These are phyloP conservation scores for Parazoanthus atlanticus DNA, from an alignment of 92 coral and sea anemone species.

Conservation along the genomic window DNA sequence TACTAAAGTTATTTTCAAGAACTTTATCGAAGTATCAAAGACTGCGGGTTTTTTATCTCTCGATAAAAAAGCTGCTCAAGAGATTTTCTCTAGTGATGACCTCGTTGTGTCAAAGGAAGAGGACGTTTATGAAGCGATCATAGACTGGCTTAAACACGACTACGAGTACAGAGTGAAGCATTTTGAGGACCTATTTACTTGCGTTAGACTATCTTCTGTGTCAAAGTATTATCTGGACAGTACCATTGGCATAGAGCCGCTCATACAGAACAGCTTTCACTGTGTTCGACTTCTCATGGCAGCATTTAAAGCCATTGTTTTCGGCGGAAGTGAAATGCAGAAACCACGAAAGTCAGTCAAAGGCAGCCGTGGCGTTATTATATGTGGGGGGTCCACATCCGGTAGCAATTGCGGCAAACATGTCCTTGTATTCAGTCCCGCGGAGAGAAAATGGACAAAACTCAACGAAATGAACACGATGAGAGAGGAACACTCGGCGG, in stretches of 20 bases:
- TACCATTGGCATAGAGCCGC: neutral
- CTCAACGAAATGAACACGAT: neutral
- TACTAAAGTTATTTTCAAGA: constrained; percentile 65
- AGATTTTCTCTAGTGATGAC: constrained; percentile 80
- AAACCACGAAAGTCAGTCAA: constrained; percentile 12
- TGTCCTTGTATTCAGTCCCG: neutral
- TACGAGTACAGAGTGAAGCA: constrained; percentile 14
- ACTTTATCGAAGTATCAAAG: constrained; percentile 74
- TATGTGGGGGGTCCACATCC: constrained; percentile 2
- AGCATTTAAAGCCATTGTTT: constrained; percentile 20
- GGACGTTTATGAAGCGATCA: constrained; percentile 47
- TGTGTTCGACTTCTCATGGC: constrained; percentile 21
- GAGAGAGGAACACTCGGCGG: constrained; percentile 13
- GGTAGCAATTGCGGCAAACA: constrained; percentile 2
- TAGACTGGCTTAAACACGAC: constrained; percentile 42
- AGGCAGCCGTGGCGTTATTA: constrained; percentile 8
- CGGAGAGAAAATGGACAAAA: neutral
- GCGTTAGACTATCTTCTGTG: constrained; percentile 15
- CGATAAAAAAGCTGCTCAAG: constrained; percentile 56
- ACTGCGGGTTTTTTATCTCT: constrained; percentile 73
- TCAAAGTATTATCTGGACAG: constrained; percentile 34
- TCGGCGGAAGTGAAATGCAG: constrained; percentile 23
- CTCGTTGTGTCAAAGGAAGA: constrained; percentile 58
- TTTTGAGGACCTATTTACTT: constrained; percentile 45
- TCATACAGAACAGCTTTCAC: constrained; percentile 1